These are phyloP conservation scores for Melanostoma mellinum DNA, from an alignment of 2,888 invertebrate species.

Conservation along the genomic window DNA sequence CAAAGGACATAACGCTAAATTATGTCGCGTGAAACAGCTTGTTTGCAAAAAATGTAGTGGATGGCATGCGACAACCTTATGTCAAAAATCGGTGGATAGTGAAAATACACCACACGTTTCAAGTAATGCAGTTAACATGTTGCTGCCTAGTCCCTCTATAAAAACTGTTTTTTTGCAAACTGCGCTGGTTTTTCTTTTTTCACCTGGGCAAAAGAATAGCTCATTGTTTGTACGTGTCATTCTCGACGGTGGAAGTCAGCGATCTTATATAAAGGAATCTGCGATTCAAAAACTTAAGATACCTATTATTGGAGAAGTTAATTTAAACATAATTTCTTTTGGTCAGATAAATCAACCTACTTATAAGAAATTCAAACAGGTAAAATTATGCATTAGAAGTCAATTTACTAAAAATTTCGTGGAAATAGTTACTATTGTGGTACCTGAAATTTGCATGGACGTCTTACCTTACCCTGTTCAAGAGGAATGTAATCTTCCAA, in stretches of 20 bases:
- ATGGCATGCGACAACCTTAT: slow-evolving; percentile 1
- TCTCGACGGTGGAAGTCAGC: neutral
- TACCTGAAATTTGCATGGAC: no score
- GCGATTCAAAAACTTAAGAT: neutral
- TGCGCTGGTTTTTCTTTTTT: no score
- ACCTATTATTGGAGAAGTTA: neutral
- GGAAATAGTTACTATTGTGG: no score
- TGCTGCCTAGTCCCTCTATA: neutral
- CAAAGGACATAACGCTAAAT: slow-evolving; percentile 13
- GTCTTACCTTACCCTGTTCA: no score
- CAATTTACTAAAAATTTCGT: no score
- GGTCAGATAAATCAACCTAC: no score
- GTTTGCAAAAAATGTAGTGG: slow-evolving; percentile 14
- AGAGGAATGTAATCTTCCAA: no score
- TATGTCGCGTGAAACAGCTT: neutral
- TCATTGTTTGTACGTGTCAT: neutral
- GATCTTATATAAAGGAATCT: neutral
- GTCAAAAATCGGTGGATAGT: neutral
- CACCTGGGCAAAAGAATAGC: no score
- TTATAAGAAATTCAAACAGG: no score
- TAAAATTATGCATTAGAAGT: no score
- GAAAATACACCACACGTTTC: neutral
- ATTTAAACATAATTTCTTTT: neutral
- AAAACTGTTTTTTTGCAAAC: neutral
- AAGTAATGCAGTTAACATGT: no score